Percentiles rank a stretch among this genome's conserved stretches.
phyloP scores from a whole-genome alignment of 2,113 vertebrate species.

The Scatophagus argus region DNA sequence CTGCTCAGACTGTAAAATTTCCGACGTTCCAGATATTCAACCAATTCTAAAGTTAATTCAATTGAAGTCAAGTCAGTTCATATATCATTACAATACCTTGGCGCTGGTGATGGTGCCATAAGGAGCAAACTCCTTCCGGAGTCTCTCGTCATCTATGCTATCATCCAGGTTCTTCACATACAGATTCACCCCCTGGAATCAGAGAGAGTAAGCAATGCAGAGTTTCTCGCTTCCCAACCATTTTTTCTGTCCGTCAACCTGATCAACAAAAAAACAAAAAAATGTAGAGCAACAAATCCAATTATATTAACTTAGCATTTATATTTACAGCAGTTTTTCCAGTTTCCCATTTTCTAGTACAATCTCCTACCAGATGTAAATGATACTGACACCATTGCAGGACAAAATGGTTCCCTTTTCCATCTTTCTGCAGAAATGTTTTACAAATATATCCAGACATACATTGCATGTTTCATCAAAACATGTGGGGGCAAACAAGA shows the following conservation, averaged over 20 bases:
- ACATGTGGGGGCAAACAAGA: no score
- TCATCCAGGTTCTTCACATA: conserved; percentile 99
- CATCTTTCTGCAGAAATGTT: no score
- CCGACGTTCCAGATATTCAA: no score
- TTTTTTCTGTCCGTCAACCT: not conserved
- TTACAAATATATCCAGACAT: no score
- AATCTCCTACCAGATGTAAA: no score
- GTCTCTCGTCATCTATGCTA: conserved; percentile 90
- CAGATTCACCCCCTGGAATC: conserved; percentile 92
- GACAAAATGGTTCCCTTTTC: no score
- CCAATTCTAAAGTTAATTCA: no score
- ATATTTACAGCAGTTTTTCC: not conserved
- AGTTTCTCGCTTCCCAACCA: not conserved
- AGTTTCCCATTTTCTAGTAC: not conserved
- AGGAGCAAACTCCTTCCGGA: conserved; percentile 95
- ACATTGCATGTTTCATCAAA: no score
- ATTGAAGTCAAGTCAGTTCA: no score
- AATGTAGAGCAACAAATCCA: not conserved
- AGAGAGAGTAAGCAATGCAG: not conserved
- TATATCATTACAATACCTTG: conserved; percentile 85
- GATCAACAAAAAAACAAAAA: not conserved
- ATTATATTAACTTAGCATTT: not conserved
- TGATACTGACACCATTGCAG: no score
- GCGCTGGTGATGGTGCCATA: conserved; percentile 97
- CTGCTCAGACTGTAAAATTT: no score